Conservation (phyloP, 2,113 vertebrate species). For the Colinus virginianus region DNA sequence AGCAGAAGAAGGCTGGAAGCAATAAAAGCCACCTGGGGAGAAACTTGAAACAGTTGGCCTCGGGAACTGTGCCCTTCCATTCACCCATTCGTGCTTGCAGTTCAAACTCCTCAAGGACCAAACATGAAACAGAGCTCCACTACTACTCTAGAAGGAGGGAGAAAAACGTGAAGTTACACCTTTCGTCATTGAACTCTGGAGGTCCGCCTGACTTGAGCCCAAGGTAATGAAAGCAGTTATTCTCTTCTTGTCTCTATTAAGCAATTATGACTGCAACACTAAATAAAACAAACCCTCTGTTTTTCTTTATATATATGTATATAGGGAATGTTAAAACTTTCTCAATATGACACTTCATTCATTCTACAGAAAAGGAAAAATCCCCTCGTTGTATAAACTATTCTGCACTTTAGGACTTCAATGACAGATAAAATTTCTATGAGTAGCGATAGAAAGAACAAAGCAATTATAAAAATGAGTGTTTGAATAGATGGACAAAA, state of each 20-base stretch:
- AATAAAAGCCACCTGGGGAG: conserved; percentile 78
- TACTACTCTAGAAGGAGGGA: conserved; percentile 77
- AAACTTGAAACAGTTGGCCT: conserved; percentile 82
- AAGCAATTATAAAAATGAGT: neutral
- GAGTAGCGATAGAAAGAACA: neutral
- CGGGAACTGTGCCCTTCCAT: conserved; percentile 81
- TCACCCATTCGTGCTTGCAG: conserved; percentile 80
- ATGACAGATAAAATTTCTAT: neutral
- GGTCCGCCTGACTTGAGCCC: conserved; percentile 83
- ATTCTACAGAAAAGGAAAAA: neutral
- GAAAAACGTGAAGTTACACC: conserved; percentile 80
- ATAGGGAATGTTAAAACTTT: neutral
- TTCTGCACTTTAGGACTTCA: neutral
- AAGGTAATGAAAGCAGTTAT: conserved; percentile 59
- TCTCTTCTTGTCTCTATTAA: neutral
- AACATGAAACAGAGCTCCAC: conserved; percentile 73
- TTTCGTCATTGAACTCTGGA: conserved; percentile 69
- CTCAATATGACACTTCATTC: neutral
- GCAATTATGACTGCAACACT: rapidly evolving
- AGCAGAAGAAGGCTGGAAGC: conserved; percentile 72
- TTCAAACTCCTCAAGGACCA: conserved; percentile 72
- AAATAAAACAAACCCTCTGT: neutral
- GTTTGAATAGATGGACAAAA: neutral
- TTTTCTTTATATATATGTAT: neutral
- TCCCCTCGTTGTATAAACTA: neutral